Evolutionary conservation across 92 coral and sea anemone genomes (phyloP), one percentile per base, ranked within the genome.

Genomic region (Siderastrea radians): DNA sequence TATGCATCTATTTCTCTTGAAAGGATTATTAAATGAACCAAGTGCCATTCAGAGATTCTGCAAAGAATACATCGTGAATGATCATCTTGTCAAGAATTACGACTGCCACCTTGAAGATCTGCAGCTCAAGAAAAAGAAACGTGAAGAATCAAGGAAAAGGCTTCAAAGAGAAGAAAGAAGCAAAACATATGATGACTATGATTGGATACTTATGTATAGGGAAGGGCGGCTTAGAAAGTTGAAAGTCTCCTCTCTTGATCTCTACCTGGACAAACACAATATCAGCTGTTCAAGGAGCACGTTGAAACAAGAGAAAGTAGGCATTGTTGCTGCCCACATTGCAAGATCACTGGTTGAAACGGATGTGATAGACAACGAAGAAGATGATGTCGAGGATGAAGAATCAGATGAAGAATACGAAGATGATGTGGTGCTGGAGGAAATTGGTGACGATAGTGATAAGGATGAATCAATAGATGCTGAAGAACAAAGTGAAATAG

Each of bases 401-500:
- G 88, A 72, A 45, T 38, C 48, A 54, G 81, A 47, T 26, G 88
- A 84, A 5, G 47, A 72, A 57, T 55, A 71, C 38, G 72, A 50
- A 74, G 55, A 74, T 68, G 72, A 55, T 79, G 83, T 26, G 6
- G 87, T 83, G 70, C 78, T 86, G 69, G 83, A 86, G 68, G 91
- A 79, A 80, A 87, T 71, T 71, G 86, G 86, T 49, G 53, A 38
- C 5, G 75, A 49, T 44, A 49, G 61, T 69, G 91, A 87, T 69
- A 16, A 78, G 46, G 60, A 78, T 15, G 79, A 79, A 70, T 59
- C 48, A 15, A 74, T 15, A 60, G 51, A 68, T 60, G 47, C 69
- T 14, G 70, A 53, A 63, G 60, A 53, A 48, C 11, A 54, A 26
- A 66, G 72, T 46, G 73, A 80, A 47, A 63, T 43, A 14, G 74